Evolutionary conservation across 2,797 vertebrate species (phyloP).

Genomic region (Taenioides sp.): DNA sequence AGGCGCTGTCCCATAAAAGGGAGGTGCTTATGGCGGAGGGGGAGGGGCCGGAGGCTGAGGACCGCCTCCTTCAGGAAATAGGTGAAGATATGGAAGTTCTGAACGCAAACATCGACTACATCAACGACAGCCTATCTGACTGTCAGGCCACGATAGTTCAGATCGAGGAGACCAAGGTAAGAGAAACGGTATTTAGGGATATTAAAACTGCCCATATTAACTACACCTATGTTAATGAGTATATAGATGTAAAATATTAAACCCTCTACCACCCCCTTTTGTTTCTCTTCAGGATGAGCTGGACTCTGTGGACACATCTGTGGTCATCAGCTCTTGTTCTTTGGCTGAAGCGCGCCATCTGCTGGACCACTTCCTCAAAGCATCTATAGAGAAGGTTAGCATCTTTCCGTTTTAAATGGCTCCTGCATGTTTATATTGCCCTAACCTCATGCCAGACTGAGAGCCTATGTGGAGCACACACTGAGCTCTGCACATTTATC

Average conservation of each 20-base stretch:
- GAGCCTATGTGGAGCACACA: too few relatives aligned
- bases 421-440: too few relatives aligned
- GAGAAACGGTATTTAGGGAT: neutral
- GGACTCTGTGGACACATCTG: constrained; percentile 94
- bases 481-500: too few relatives aligned
- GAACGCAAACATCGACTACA: constrained; percentile 96
- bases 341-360: constrained; percentile 93
- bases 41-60: constrained; percentile 82
- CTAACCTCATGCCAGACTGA: too few relatives aligned
- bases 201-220: too few relatives aligned
- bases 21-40: constrained; percentile 80
- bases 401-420: neutral
- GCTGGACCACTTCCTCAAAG: constrained; percentile 95
- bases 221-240: too few relatives aligned
- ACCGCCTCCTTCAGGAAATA: constrained; percentile 89
- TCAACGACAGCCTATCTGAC: constrained; percentile 94
- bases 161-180: constrained; percentile 96
- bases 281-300: constrained; percentile 86
- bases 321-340: constrained; percentile 97
- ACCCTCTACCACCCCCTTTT: neutral
- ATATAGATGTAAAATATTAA: neutral
- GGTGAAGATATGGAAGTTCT: constrained; percentile 93
- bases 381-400: constrained; percentile 91
- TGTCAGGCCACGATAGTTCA: constrained; percentile 98
- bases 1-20: constrained; percentile 84